phyloP scores from a whole-genome alignment of 2,797 vertebrate species.

The Bovichtus variegatus region DNA sequence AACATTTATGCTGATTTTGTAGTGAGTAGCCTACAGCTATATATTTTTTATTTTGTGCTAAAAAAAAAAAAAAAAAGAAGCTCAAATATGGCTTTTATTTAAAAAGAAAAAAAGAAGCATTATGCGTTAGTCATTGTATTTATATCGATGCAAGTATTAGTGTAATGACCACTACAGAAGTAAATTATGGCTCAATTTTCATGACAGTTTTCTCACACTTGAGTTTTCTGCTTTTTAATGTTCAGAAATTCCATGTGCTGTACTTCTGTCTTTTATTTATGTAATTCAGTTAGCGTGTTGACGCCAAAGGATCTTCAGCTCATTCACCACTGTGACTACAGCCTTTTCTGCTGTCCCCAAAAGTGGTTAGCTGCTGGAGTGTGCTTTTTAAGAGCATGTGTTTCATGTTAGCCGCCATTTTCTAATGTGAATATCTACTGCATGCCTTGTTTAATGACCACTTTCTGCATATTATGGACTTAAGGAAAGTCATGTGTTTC shows the following conservation, averaged over 20 bases:
- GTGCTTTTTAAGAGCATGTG: slow-evolving; percentile 65
- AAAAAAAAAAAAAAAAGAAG: slow-evolving; percentile 4
- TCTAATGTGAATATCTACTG: slow-evolving; percentile 63
- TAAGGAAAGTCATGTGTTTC: slow-evolving; percentile 45
- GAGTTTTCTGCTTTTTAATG: slow-evolving; percentile 12
- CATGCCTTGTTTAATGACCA: slow-evolving; percentile 74
- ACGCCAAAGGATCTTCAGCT: slow-evolving; percentile 32
- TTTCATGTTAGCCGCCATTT: slow-evolving; percentile 74
- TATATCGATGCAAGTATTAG: slow-evolving; percentile 31
- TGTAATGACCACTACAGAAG: slow-evolving; percentile 19
- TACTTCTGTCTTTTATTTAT: slow-evolving; percentile 62
- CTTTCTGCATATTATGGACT: slow-evolving; percentile 55
- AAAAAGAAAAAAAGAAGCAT: slow-evolving; percentile 17
- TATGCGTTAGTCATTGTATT: slow-evolving; percentile 17
- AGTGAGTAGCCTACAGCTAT: background rate
- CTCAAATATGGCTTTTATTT: slow-evolving; percentile 21
- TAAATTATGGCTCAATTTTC: slow-evolving; percentile 9
- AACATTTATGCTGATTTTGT: slow-evolving; percentile 1
- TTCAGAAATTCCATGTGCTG: slow-evolving; percentile 32
- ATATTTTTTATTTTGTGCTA: slow-evolving; percentile 1
- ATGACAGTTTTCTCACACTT: no score
- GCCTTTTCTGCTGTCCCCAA: slow-evolving; percentile 34
- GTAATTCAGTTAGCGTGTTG: slow-evolving; percentile 55
- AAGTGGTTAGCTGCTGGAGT: slow-evolving; percentile 31
- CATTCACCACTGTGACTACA: slow-evolving; percentile 38